Evolutionary conservation across 2,113 vertebrate species (phyloP).

Genomic region (Callopanchax toddi): DNA sequence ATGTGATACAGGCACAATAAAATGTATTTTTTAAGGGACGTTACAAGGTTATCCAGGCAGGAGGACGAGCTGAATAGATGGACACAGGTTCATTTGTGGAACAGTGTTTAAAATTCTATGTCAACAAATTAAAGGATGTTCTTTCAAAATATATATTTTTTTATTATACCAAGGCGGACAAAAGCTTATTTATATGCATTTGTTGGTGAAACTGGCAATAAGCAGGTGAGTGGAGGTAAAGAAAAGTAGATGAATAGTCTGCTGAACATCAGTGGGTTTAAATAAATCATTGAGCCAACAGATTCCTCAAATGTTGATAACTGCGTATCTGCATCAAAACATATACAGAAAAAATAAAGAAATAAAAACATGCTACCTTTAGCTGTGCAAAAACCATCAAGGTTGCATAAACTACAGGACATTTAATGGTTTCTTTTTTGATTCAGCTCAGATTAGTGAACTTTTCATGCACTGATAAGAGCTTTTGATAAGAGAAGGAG

Average conservation of each 20-base stretch:
- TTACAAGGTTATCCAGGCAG: constrained; percentile 6
- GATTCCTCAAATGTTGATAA: too few species aligned
- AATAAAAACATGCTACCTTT: too few species aligned
- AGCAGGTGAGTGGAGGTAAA: constrained; percentile 16
- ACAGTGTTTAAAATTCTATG: neutral
- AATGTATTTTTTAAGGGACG: constrained; percentile 1
- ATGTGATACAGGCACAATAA: constrained; percentile 2
- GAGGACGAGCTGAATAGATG: constrained; percentile 20
- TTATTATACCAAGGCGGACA: neutral
- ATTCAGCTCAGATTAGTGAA: constrained; percentile 42
- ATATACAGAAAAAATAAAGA: constrained; percentile 15
- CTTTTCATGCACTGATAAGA: constrained; percentile 28
- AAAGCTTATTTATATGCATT: constrained; percentile 33
- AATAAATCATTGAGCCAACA: constrained; percentile 53
- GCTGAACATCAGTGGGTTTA: constrained; percentile 25
- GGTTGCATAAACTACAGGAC: constrained; percentile 48
- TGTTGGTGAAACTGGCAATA: constrained; percentile 29
- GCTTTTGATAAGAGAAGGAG: constrained; percentile 16
- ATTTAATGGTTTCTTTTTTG: constrained; percentile 11
- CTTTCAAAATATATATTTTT: neutral
- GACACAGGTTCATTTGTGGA: constrained; percentile 4
- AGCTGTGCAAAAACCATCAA: constrained; percentile 37
- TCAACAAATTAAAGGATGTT: constrained; percentile 21
- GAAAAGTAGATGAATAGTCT: constrained; percentile 46
- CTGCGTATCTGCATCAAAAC: too few species aligned